Evolutionary conservation across 2,113 vertebrate genomes (phyloP), one percentile per base, ranked within the genome.

Genomic region (Centropus unirufus): DNA sequence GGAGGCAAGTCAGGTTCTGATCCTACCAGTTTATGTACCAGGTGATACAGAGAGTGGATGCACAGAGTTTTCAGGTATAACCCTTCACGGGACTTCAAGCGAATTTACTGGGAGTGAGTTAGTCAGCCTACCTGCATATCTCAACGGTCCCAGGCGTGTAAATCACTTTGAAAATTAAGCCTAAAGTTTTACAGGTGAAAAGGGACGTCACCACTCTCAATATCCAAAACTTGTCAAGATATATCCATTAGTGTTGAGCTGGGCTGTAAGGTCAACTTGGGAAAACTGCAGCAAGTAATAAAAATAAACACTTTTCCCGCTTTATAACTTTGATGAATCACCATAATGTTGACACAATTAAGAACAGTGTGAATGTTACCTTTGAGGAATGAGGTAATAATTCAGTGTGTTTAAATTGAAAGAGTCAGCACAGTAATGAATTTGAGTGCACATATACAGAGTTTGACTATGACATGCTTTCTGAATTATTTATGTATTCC

Each of bases 101-200:
- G 2, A 12, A 39, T 21, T 29, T 24, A 58, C 11, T 5, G 11
- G 22, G 47, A 62, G 3, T 0, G 1, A 73, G 26, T 52, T 44
- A 40, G 20, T 15, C 26, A 23, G 26, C 24, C 55, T 46, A 17
- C 9, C 52, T 32, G 12, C 27, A 40, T 23, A n/a, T 34, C 69
- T 72, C 1, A 0, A 14, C 0, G 1, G 6, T 47, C 14, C 47
- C 36, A 72, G 47, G 30, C 30, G 52, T 1, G 0, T 32, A 34
- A 76, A 79, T 66, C 11, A 6, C 10, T 69, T 49, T 27, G 11
- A 61, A 92, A 90, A 46, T 1, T 8, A 6, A 74, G 15, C 24
- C 5, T 39, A 19, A 51, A 64, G 21, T 54, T 90, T 34, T 55
- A 7, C 1, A 24, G 32, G 26, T 47, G 47, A 55, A 66, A 85